These are phyloP conservation scores for Agrilus planipennis DNA, from an alignment of 1,140 invertebrate genomes.

Conservation along the genomic window DNA sequence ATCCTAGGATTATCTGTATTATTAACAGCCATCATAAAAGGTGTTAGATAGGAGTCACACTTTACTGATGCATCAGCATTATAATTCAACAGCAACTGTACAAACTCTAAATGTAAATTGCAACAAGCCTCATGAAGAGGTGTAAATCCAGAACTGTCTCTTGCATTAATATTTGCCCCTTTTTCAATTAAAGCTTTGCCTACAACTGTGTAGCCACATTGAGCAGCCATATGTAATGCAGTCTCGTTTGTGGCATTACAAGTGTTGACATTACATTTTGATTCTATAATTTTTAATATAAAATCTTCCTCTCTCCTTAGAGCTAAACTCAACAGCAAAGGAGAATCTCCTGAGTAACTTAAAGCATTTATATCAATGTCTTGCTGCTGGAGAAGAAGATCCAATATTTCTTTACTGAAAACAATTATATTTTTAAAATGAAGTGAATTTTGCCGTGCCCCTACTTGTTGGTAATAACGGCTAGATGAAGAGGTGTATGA, in stretches of 20 bases:
- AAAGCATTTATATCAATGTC: neutral
- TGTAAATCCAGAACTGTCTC: neutral
- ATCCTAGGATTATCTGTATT: neutral
- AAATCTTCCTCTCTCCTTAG: neutral
- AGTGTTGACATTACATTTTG: neutral
- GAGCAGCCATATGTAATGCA: conserved; percentile 7
- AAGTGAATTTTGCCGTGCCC: too few relatives aligned
- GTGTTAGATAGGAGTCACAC: neutral
- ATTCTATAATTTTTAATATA: conserved; percentile 1
- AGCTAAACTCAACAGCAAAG: conserved; percentile 3
- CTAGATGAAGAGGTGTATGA: too few relatives aligned
- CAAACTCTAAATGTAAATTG: neutral
- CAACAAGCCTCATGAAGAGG: neutral
- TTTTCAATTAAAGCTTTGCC: conserved; percentile 1
- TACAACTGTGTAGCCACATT: neutral
- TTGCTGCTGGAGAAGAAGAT: neutral
- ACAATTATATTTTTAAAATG: too few relatives aligned
- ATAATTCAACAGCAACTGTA: conserved; percentile 5
- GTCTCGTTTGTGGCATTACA: neutral
- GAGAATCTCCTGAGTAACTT: conserved; percentile 1
- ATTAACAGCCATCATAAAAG: conserved; percentile 1
- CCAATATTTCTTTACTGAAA: neutral
- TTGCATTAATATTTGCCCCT: conserved; percentile 1
- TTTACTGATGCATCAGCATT: neutral
- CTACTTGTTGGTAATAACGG: too few relatives aligned